A percentile compares a stretch with the other conserved stretches of the same genome.
Conservation (phyloP, 2,888 invertebrate species). For the Drosophila setosimentum region DNA sequence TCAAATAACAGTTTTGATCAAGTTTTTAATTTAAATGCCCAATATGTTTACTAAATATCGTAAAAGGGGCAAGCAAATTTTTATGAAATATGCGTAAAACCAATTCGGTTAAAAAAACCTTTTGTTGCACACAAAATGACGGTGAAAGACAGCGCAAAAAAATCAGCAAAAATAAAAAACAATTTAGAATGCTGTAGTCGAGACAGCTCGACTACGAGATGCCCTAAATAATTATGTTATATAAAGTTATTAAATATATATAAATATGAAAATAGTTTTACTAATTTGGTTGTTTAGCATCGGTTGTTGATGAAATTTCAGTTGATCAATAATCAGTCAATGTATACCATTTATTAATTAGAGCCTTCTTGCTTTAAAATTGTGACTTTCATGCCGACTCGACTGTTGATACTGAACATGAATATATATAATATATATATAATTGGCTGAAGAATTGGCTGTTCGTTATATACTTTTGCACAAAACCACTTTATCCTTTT, state of each 20-base stretch:
- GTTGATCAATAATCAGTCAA: background rate
- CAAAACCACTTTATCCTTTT: background rate
- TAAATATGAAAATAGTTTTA: background rate
- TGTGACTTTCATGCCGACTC: background rate
- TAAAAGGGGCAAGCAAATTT: conserved; percentile 57
- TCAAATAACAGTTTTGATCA: conserved; percentile 48
- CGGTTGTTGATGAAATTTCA: background rate
- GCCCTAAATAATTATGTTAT: background rate
- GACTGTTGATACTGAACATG: background rate
- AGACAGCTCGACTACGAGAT: background rate
- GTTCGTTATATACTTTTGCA: background rate
- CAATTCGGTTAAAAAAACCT: conserved; percentile 47
- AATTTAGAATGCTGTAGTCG: background rate
- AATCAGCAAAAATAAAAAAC: conserved; percentile 1
- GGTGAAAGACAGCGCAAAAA: conserved; percentile 24
- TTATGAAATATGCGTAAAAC: conserved; percentile 45
- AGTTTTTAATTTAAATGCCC: conserved; percentile 9
- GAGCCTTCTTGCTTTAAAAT: background rate
- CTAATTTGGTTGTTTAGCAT: background rate
- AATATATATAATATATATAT: no score
- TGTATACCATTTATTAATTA: background rate
- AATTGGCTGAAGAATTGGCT: no score
- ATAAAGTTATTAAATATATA: background rate
- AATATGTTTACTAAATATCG: conserved; percentile 32
- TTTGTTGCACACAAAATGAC: conserved; percentile 63